Conservation (phyloP, 2,888 invertebrate genomes). For the Eupithecia tripunctaria region DNA sequence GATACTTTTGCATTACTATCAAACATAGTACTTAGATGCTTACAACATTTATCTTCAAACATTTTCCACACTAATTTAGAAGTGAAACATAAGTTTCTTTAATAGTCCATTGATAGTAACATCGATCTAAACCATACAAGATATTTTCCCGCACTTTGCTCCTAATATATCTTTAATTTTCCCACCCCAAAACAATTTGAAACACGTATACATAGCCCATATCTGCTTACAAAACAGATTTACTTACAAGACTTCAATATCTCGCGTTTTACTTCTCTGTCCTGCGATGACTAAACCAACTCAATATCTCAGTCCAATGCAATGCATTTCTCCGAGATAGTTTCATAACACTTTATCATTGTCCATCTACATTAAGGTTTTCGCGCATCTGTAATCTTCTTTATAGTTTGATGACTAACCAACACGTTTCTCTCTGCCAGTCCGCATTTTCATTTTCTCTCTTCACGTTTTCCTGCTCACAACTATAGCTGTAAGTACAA, state of each 20-base stretch:
- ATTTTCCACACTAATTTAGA: background rate
- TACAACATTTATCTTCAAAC: background rate
- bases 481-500: background rate
- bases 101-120: background rate
- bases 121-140: background rate
- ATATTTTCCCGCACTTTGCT: background rate
- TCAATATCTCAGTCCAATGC: background rate
- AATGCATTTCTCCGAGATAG: background rate
- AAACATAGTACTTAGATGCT: background rate
- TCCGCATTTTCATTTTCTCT: background rate
- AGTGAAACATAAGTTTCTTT: background rate
- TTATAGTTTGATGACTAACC: background rate
- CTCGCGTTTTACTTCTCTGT: background rate
- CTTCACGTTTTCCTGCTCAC: background rate
- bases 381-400: background rate
- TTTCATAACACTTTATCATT: background rate
- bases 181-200: background rate
- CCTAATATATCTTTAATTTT: background rate
- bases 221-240: background rate
- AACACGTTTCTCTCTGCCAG: background rate
- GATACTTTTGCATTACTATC: background rate
- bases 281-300: background rate
- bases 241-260: background rate
- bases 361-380: background rate
- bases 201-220: background rate